Percentiles rank a stretch among this genome's conserved stretches.
Conservation (phyloP, 1,140 invertebrate genomes). For the Diploscapter pachys region DNA sequence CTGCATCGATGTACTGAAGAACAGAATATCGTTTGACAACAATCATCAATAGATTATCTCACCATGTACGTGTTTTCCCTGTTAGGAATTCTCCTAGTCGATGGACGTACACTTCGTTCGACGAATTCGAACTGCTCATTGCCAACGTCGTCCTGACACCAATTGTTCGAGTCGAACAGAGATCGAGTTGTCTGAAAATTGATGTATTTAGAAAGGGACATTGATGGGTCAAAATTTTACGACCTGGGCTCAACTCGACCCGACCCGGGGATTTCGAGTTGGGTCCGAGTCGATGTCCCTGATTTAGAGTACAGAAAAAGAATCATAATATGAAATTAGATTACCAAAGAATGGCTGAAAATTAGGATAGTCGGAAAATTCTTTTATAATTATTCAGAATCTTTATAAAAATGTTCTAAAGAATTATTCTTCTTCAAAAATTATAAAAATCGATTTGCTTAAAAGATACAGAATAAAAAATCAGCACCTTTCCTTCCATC, state of each 20-base stretch:
- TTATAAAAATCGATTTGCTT: not conserved
- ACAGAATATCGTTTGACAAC: not conserved
- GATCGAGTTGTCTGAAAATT: constrained; percentile 10
- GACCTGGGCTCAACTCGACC: too few relatives aligned
- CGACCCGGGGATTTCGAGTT: too few relatives aligned
- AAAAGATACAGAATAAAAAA: not conserved
- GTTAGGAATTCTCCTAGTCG: not conserved
- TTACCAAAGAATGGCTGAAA: too few relatives aligned
- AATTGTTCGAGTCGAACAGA: constrained; percentile 3
- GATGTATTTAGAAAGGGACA: too few relatives aligned
- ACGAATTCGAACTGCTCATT: not conserved
- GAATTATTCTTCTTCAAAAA: not conserved
- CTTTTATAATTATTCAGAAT: too few relatives aligned
- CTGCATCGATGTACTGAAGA: constrained; percentile 13
- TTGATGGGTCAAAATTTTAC: too few relatives aligned
- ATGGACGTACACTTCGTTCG: not conserved
- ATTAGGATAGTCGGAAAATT: too few relatives aligned
- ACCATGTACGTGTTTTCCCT: constrained; percentile 21
- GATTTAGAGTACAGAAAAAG: too few relatives aligned
- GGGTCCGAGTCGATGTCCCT: too few relatives aligned
- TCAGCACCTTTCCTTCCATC: constrained; percentile 6
- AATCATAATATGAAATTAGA: too few relatives aligned
- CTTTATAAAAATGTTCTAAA: too few relatives aligned
- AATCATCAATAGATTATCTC: not conserved
- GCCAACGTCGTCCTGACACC: not conserved